Evolutionary conservation across 1,140 invertebrate species (phyloP).

Genomic region (Cotesia vestalis): DNA sequence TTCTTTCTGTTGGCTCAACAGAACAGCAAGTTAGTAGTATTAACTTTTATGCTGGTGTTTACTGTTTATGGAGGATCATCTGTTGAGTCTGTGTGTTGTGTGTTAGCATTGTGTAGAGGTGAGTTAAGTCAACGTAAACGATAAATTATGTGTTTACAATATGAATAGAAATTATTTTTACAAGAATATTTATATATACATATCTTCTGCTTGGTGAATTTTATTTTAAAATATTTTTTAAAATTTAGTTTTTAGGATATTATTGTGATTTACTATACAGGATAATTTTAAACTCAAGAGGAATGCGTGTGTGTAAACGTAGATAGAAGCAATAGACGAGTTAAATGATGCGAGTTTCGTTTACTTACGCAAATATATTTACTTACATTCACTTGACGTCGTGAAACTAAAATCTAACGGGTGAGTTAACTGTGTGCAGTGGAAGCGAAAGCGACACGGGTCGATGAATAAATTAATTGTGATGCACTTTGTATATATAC

Average conservation of each 20-base stretch:
- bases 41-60: slow-evolving; percentile 45
- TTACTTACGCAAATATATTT: slow-evolving; percentile 47
- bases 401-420: slow-evolving; percentile 15
- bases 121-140: too few species aligned
- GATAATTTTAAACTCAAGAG: background rate
- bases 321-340: background rate
- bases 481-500: slow-evolving; percentile 26
- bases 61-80: background rate
- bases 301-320: slow-evolving; percentile 6
- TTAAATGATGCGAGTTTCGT: slow-evolving; percentile 33
- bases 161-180: too few species aligned
- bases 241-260: too few species aligned
- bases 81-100: too few species aligned
- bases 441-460: slow-evolving; percentile 37
- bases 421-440: slow-evolving; percentile 6
- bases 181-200: too few species aligned
- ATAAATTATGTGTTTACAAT: too few species aligned
- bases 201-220: too few species aligned
- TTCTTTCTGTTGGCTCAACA: background rate
- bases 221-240: too few species aligned
- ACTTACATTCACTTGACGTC: slow-evolving; percentile 40
- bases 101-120: too few species aligned
- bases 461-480: slow-evolving; percentile 35
- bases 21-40: slow-evolving; percentile 21
- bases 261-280: too few species aligned